A percentile compares a stretch with the other conserved stretches of the same genome.
These are phyloP conservation scores for Zygogramma bicolorata DNA, from an alignment of 2,888 invertebrate species.

Conservation along the genomic window DNA sequence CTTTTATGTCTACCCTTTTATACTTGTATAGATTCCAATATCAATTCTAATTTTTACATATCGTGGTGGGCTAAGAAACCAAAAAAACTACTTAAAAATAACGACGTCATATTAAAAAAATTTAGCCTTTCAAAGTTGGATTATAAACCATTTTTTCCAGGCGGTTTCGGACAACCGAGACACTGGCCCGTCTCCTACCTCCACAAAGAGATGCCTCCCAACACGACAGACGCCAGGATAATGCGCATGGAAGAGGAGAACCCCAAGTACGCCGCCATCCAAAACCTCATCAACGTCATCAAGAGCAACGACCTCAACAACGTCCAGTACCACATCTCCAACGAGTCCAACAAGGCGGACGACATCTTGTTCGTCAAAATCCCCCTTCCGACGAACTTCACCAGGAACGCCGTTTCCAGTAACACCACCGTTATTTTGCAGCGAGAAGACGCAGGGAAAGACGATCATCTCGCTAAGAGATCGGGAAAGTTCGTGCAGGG, in stretches of 20 bases:
- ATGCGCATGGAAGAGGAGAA: conserved; percentile 43
- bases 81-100: too few relatives aligned
- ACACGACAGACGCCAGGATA: conserved; percentile 59
- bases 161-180: conserved; percentile 66
- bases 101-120: too few relatives aligned
- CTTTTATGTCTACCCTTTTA: too few relatives aligned
- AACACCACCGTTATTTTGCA: conserved; percentile 40
- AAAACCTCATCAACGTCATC: conserved; percentile 63
- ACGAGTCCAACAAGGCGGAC: conserved; percentile 59
- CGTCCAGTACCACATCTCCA: conserved; percentile 61
- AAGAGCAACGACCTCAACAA: conserved; percentile 62
- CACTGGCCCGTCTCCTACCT: conserved; percentile 86
- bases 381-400: conserved; percentile 61
- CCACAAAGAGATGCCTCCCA: conserved; percentile 84
- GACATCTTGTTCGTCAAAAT: conserved; percentile 63
- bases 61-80: too few relatives aligned
- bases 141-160: conserved; percentile 26
- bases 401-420: conserved; percentile 39
- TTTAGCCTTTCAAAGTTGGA: too few relatives aligned
- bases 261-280: conserved; percentile 60
- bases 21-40: too few relatives aligned
- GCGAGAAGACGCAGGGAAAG: conserved; percentile 39
- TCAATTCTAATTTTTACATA: too few relatives aligned
- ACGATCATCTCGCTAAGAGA: conserved; percentile 39
- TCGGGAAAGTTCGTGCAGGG: conserved; percentile 42